Conservation (phyloP, 23 tunicate species). For the Aplidium turbinatum region DNA sequence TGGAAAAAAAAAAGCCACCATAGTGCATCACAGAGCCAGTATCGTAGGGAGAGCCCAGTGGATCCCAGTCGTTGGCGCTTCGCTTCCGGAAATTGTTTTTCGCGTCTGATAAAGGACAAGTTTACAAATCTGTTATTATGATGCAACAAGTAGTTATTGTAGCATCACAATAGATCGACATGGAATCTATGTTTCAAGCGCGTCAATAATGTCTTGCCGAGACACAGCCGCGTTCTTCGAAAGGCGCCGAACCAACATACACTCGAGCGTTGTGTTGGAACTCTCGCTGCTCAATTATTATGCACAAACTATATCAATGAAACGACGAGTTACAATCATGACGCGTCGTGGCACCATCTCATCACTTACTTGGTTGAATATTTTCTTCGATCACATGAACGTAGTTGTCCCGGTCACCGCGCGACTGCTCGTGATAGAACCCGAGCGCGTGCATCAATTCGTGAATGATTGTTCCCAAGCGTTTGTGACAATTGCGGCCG, state of each 20-base stretch:
- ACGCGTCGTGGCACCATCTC: too few relatives aligned
- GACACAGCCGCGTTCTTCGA: too few relatives aligned
- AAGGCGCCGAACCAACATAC: too few relatives aligned
- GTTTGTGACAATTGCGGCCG: conserved; percentile 38
- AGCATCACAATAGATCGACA: too few relatives aligned
- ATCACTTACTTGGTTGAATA: conserved; percentile 32
- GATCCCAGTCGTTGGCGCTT: neutral
- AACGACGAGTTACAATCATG: too few relatives aligned
- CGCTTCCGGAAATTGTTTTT: conserved; percentile 40
- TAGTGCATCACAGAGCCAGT: conserved; percentile 67
- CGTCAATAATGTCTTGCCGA: neutral
- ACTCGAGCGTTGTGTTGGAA: too few relatives aligned
- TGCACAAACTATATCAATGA: too few relatives aligned
- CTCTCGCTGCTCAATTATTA: too few relatives aligned
- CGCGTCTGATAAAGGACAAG: too few relatives aligned
- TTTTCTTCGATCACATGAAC: conserved; percentile 32
- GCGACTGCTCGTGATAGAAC: conserved; percentile 65
- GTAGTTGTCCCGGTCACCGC: conserved; percentile 53
- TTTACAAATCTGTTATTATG: too few relatives aligned
- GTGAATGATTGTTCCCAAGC: conserved; percentile 55
- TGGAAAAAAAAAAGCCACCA: conserved; percentile 53
- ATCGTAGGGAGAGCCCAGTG: conserved; percentile 38
- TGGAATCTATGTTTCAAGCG: too few relatives aligned
- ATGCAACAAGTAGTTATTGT: too few relatives aligned
- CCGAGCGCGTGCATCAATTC: conserved; percentile 79